These are phyloP conservation scores for Solea solea DNA, from an alignment of 2,113 vertebrate genomes.

Conservation along the genomic window DNA sequence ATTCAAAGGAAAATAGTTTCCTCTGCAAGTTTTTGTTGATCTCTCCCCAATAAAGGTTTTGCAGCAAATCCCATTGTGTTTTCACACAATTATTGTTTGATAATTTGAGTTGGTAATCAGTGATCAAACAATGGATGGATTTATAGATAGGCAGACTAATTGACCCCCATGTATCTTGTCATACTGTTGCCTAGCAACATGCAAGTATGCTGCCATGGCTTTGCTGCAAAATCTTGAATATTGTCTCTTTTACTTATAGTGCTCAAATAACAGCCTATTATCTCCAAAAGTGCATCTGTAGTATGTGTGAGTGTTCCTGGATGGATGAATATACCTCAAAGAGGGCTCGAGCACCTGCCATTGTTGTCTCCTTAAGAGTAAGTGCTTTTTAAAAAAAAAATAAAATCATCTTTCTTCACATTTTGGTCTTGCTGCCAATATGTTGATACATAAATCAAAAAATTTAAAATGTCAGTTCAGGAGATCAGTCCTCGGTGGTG, in stretches of 20 bases:
- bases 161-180: not conserved
- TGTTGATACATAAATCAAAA: too few species aligned
- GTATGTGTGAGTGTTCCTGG: not conserved
- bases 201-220: conserved; percentile 21
- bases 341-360: not conserved
- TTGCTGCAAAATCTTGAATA: conserved; percentile 16
- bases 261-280: conserved; percentile 23
- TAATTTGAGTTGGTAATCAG: not conserved
- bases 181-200: conserved; percentile 45
- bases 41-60: too few species aligned
- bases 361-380: not conserved
- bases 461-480: too few species aligned
- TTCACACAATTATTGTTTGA: not conserved
- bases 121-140: not conserved
- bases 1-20: too few species aligned
- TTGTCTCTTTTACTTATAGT: conserved; percentile 35
- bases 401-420: too few species aligned
- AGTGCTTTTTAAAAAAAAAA: not conserved
- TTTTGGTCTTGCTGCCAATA: too few species aligned
- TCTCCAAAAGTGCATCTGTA: conserved; percentile 27
- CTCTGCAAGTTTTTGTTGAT: too few species aligned
- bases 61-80: not conserved
- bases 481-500: not conserved
- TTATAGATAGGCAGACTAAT: conserved; percentile 11
- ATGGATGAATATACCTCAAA: not conserved